Conservation (phyloP, 2,797 vertebrate species). For the Odontamblyopus lacepedii region DNA sequence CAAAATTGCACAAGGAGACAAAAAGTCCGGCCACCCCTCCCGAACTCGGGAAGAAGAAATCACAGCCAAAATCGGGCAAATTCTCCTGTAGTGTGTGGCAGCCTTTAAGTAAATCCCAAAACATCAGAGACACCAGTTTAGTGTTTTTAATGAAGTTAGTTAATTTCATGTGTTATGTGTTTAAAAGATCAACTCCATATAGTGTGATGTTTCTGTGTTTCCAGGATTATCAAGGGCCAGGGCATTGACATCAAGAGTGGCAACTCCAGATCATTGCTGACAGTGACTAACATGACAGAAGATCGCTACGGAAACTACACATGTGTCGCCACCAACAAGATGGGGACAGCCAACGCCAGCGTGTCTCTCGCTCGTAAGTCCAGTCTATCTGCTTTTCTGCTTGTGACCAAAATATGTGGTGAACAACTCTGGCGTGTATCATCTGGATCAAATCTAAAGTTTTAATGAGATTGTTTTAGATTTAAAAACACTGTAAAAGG, state of each 20-base stretch:
- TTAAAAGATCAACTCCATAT: constrained; percentile 32
- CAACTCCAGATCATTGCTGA: constrained; percentile 96
- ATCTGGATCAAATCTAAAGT: constrained; percentile 11
- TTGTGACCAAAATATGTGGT: constrained; percentile 41
- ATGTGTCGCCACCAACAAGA: constrained; percentile 94
- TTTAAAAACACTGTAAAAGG: not conserved
- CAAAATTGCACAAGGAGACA: too few species aligned
- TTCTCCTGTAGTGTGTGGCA: too few species aligned
- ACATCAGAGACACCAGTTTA: not conserved
- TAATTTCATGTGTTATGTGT: not conserved
- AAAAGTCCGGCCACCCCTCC: too few species aligned
- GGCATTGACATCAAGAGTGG: constrained; percentile 95
- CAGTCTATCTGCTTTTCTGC: constrained; percentile 36
- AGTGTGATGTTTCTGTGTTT: constrained; percentile 48
- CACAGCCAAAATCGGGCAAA: too few species aligned
- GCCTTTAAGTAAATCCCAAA: not conserved
- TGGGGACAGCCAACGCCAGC: constrained; percentile 94
- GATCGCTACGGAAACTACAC: constrained; percentile 99
- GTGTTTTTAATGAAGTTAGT: not conserved
- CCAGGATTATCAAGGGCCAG: constrained; percentile 93
- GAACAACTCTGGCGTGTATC: constrained; percentile 34
- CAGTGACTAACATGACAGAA: constrained; percentile 97
- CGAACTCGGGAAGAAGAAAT: too few species aligned
- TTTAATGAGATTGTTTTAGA: not conserved
- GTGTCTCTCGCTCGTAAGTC: constrained; percentile 98